Conservation (phyloP, 2,113 vertebrate species). For the Hyaena hyaena region DNA sequence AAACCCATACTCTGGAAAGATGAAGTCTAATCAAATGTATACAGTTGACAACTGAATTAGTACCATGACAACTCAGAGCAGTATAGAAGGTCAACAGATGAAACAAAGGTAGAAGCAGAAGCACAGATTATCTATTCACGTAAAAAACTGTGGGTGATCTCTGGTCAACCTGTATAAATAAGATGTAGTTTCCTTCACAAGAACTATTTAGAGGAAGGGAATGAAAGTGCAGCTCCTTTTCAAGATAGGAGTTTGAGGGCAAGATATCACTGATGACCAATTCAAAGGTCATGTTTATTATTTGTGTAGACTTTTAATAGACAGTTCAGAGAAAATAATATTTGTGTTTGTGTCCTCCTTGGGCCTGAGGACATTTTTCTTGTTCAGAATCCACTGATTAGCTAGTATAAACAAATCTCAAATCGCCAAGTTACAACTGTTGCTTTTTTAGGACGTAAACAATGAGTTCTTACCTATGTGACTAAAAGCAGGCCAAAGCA, state of each 20-base stretch:
- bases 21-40: not conserved
- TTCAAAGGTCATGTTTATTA: slow-evolving; percentile 43
- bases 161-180: not conserved
- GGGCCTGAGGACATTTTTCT: not conserved
- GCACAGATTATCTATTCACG: not conserved
- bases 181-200: not conserved
- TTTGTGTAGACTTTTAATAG: slow-evolving; percentile 26
- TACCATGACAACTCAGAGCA: not conserved
- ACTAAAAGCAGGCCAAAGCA: slow-evolving; percentile 62
- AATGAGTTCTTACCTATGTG: slow-evolving; percentile 46
- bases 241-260: not conserved
- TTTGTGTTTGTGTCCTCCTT: slow-evolving; percentile 15
- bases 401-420: slow-evolving; percentile 59
- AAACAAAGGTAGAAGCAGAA: slow-evolving; percentile 37
- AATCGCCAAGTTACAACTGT: slow-evolving; percentile 40
- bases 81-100: not conserved
- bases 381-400: slow-evolving; percentile 40
- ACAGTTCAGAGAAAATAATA: slow-evolving; percentile 36
- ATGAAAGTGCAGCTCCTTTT: not conserved
- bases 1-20: slow-evolving; percentile 11
- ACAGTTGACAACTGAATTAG: not conserved
- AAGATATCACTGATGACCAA: not conserved
- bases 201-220: slow-evolving; percentile 21
- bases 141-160: not conserved
- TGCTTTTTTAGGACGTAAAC: slow-evolving; percentile 42